phyloP scores from a whole-genome alignment of 2,113 vertebrate species.

The Cynopterus brachyotis region DNA sequence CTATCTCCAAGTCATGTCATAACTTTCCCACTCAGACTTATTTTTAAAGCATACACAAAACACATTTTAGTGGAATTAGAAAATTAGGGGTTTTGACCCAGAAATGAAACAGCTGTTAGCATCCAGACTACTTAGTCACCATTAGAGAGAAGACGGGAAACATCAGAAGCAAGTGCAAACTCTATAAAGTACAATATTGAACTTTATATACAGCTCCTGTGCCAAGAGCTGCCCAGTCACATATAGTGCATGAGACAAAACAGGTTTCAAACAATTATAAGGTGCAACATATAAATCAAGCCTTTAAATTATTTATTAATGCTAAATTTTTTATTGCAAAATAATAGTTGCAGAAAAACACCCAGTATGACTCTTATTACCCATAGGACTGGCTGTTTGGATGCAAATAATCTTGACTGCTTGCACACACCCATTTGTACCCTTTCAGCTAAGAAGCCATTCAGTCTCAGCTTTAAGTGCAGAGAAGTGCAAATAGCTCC shows the following conservation, averaged over 20 bases:
- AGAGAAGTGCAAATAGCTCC: conserved; percentile 72
- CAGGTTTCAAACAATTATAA: conserved; percentile 28
- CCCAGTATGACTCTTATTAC: not conserved
- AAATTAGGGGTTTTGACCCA: conserved; percentile 18
- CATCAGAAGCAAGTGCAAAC: conserved; percentile 12
- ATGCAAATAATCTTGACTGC: conserved; percentile 45
- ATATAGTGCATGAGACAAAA: not conserved
- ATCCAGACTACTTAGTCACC: not conserved
- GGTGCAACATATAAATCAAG: not conserved
- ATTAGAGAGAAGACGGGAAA: not conserved
- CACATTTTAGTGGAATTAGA: conserved; percentile 13
- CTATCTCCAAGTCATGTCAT: not conserved
- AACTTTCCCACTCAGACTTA: not conserved
- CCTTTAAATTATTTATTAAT: conserved; percentile 46
- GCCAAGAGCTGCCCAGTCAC: not conserved
- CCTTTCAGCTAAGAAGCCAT: conserved; percentile 58
- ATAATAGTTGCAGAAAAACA: not conserved
- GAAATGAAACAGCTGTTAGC: conserved; percentile 53
- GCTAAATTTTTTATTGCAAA: conserved; percentile 2
- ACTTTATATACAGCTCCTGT: not conserved
- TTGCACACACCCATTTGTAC: not conserved
- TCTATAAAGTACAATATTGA: not conserved
- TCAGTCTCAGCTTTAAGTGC: conserved; percentile 65
- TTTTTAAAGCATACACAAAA: conserved; percentile 20
- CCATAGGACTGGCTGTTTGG: not conserved